Evolutionary conservation across 2,888 invertebrate genomes (phyloP).

Genomic region (Acleris sparsana): DNA sequence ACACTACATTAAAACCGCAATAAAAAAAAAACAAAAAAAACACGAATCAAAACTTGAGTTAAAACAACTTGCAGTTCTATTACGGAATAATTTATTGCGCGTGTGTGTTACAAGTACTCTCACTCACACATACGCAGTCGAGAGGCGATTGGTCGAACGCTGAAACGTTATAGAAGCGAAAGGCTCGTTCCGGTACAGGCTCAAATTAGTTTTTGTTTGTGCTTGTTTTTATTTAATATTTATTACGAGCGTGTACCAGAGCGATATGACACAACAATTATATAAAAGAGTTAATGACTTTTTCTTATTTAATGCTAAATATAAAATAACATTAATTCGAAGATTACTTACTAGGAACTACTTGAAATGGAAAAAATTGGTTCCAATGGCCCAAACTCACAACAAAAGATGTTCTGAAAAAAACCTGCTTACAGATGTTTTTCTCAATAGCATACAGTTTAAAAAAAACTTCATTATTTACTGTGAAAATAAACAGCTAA

Average conservation of each 20-base stretch:
- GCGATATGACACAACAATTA: slow-evolving; percentile 6
- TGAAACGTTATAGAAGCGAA: slow-evolving; percentile 1
- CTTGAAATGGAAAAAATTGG: no score
- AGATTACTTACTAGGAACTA: not conserved
- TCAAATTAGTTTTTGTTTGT: not conserved
- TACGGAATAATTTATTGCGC: not conserved
- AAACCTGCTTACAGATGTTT: no score
- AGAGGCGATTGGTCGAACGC: slow-evolving; percentile 36
- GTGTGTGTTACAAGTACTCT: slow-evolving; percentile 26
- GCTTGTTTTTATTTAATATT: not conserved
- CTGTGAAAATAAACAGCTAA: no score
- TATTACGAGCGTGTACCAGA: slow-evolving; percentile 8
- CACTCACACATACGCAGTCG: slow-evolving; percentile 30
- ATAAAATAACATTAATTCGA: no score
- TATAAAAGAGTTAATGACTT: not conserved
- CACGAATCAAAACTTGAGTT: not conserved
- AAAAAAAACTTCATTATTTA: no score
- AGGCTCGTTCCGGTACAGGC: slow-evolving; percentile 17
- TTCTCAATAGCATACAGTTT: no score
- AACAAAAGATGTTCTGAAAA: no score
- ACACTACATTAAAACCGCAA: not conserved
- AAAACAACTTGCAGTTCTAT: not conserved
- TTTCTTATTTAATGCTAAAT: not conserved
- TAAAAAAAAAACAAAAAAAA: no score
- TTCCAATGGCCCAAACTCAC: no score